Base-by-base conservation (phyloP, 2,113 vertebrate genomes). In the Neogale vison region DNA sequence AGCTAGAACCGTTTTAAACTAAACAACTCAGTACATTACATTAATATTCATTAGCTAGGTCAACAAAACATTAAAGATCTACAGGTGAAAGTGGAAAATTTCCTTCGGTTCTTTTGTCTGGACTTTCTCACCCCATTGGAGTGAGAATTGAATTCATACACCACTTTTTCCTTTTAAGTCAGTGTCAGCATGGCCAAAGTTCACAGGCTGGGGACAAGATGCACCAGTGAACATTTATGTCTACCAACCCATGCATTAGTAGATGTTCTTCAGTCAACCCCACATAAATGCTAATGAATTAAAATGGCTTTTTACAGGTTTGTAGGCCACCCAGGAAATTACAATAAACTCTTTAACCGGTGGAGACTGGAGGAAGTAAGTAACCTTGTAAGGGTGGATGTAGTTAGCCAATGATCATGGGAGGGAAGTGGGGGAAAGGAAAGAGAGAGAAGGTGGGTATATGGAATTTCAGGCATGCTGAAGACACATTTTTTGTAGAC, bases 311-410 rank as follows among this genome's bases (percentile, higher is more conserved):
- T 98, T 98, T 98, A 84, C 98, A 99, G 99, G 98, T 99, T 99
- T 99, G 99, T 99, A 94, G 99, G 99, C 89, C 99, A 99, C 96
- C 99, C 99, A 79, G 99, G 99, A 97, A 99, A 99, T 96, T 99
- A 99, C 98, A 99, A 99, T 99, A 99, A 99, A 98, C 99, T 99
- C 97, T 99, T 99, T 98, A 99, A 99, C 98, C 99, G 99, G 97
- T 99, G 99, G 99, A 99, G 99, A 96, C 98, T 99, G 97, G 99
- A 99, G 98, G 99, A 99, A 99, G 99, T 99, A 99, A 99, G 99
- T 98, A 96, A 71, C 4, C 15, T 23, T 92, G 18, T 76, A 47
- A 67, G 77, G 47, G 82, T 67, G 63, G 61, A 21, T 69, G 18
- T 69, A 79, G 59, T 36, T 50, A 31, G 26, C 59, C 61, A 77